These are phyloP conservation scores for Fundulus diaphanus DNA, from an alignment of 2,797 vertebrate genomes.

Conservation along the genomic window DNA sequence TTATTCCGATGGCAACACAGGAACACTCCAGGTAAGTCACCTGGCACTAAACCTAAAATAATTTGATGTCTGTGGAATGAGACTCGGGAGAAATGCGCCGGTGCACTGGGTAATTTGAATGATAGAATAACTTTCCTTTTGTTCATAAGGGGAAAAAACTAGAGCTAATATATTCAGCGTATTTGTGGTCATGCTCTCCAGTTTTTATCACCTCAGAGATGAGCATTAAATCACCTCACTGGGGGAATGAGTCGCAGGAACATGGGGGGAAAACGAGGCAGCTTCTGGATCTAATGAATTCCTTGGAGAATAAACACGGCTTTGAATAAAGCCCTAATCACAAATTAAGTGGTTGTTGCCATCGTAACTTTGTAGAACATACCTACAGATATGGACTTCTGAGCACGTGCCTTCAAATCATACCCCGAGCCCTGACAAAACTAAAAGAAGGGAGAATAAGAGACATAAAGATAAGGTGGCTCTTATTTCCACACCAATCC, in stretches of 20 bases:
- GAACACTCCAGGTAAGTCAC: constrained; percentile 73
- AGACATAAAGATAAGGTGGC: constrained; percentile 71
- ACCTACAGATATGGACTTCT: constrained; percentile 69
- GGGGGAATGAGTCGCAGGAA: constrained; percentile 81
- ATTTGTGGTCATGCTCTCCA: constrained; percentile 88
- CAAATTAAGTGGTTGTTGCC: constrained; percentile 87
- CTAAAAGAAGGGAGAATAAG: constrained; percentile 63
- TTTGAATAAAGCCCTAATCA: constrained; percentile 87
- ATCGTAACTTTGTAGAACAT: constrained; percentile 81
- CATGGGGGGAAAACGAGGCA: constrained; percentile 74
- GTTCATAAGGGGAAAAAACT: constrained; percentile 62
- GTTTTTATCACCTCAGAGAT: constrained; percentile 87
- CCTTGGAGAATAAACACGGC: constrained; percentile 86
- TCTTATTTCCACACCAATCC: constrained; percentile 76
- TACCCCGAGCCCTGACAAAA: constrained; percentile 71
- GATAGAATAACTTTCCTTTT: constrained; percentile 85
- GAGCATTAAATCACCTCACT: constrained; percentile 87
- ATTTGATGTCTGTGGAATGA: constrained; percentile 75
- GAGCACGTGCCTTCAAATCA: constrained; percentile 70
- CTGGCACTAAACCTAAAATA: constrained; percentile 76
- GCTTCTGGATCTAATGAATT: constrained; percentile 88
- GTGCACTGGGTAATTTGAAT: constrained; percentile 81
- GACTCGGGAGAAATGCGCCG: constrained; percentile 74
- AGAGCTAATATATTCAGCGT: constrained; percentile 85
- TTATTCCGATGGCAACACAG: constrained; percentile 42